Conservation (phyloP, 2,113 vertebrate species). For the Peromyscus leucopus region DNA sequence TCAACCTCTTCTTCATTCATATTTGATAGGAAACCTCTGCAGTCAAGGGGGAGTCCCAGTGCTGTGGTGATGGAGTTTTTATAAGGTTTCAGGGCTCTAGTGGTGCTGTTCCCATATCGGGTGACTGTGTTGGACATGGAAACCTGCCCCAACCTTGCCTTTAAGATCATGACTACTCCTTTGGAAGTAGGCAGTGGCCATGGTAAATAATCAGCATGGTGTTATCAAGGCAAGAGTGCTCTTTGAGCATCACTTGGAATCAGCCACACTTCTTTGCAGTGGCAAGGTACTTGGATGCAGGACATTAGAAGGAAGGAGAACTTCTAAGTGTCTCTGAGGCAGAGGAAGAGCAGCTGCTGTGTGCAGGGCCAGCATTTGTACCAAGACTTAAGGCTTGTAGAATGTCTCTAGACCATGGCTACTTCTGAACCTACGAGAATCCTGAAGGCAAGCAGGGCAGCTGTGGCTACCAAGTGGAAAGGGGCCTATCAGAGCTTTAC, state of each 20-base stretch:
- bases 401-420: neutral
- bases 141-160: neutral
- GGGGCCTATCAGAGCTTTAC: neutral
- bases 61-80: neutral
- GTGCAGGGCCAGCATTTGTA: neutral
- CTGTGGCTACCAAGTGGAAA: neutral
- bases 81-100: neutral
- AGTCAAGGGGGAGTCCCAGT: neutral
- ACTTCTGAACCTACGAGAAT: neutral
- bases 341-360: neutral
- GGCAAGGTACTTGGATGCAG: neutral
- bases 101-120: neutral
- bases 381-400: neutral
- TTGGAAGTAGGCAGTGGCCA: neutral
- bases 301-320: neutral
- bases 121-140: neutral
- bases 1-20: slow-evolving; percentile 58
- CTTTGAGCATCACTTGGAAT: neutral
- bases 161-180: neutral
- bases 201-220: neutral
- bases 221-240: neutral
- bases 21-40: slow-evolving; percentile 55
- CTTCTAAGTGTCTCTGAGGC: neutral
- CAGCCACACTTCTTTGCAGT: neutral
- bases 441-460: neutral